Evolutionary conservation across 2,113 vertebrate genomes (phyloP), one percentile per base, ranked within the genome.

Genomic region (Laterallus jamaicensis): DNA sequence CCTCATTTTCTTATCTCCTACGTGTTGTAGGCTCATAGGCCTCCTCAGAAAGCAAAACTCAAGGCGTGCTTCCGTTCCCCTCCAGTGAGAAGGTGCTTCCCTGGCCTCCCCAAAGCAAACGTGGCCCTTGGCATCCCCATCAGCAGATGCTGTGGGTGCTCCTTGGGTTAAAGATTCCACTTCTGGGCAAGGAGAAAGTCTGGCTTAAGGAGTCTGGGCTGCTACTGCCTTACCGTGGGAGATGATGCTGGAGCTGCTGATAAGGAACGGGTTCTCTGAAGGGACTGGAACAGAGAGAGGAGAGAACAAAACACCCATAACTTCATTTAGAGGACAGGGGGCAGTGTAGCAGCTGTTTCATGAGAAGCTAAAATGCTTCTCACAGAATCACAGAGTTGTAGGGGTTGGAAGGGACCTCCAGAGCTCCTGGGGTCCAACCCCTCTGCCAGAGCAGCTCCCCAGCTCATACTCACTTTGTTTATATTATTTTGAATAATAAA

Each of bases 221-320:
- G 20, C 24, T 19, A 3, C 32, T 39, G 84, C 76, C 97, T 97
- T 98, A 98, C 98, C 97, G 1, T 64, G 91, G 76, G 52, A 64
- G 40, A 54, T 64, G 7, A 77, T 17, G 6, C 56, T 42, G 93
- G 20, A 24, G 95, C 2, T 39, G 70, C 24, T 52, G 68, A 24
- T 69, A 86, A 35, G 44, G 80, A 47, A 24, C 1, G 31, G 82
- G 31, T 96, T 69, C 35, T 37, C 19, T 1, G 28, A 8, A 37
- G 83, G 40, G 47, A 32, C 96, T 97, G 86, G 15, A 91, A 71
- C 32, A 58, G 40, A 92, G 85, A 91, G 75, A 20, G 28, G 44
- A 5, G 15, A 37, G 67, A 67, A 62, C n/a, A 68, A 67, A 62
- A 21, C 2, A 19, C 44, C 67, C 15, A 0, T 47, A 5, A 71